Evolutionary conservation across 2,113 vertebrate species (phyloP).

Genomic region (Gallinago media): DNA sequence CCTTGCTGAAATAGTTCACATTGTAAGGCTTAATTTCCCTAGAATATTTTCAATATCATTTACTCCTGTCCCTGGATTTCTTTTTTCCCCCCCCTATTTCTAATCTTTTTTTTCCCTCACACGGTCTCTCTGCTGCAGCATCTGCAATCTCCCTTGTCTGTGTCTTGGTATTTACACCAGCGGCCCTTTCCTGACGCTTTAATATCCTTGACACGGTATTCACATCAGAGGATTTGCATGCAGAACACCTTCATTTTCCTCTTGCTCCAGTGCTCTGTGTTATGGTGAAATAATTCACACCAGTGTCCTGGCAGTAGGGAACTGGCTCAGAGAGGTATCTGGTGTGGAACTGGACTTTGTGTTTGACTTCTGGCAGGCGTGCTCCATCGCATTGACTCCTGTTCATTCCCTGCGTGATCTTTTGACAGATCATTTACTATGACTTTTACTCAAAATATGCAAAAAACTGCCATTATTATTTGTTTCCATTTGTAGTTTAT

Average conservation of each 20-base stretch:
- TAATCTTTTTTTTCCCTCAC: not conserved
- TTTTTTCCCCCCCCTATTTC: not conserved
- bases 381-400: not conserved
- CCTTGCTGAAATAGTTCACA: not conserved
- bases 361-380: not conserved
- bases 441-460: not conserved
- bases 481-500: not conserved
- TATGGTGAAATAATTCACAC: not conserved
- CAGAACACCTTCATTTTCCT: not conserved
- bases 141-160: not conserved
- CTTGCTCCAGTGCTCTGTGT: not conserved
- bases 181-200: not conserved
- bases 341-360: not conserved
- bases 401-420: not conserved
- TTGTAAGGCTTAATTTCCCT: accelerated
- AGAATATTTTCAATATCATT: not conserved
- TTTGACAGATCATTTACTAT: not conserved
- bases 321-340: not conserved
- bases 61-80: not conserved
- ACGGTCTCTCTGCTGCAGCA: not conserved
- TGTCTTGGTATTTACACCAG: not conserved
- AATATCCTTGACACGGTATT: not conserved
- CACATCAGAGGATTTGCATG: not conserved
- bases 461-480: not conserved
- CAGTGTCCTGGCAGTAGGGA: not conserved